Percentiles rank a stretch among this genome's conserved stretches.
Evolutionary conservation across 1,140 invertebrate species (phyloP).

Genomic region (Proctacanthus coquilletti): DNA sequence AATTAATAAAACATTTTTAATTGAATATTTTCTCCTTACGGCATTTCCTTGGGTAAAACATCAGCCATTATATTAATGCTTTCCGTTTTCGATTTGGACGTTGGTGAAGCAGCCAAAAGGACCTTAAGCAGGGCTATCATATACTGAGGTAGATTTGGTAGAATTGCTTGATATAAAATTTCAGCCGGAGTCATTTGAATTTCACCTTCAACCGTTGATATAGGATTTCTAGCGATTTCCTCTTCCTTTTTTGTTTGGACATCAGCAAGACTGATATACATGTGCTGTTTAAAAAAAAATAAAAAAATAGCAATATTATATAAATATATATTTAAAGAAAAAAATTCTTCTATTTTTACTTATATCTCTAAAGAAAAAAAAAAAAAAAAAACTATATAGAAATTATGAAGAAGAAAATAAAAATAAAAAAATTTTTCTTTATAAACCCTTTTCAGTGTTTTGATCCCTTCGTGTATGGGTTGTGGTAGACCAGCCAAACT

Average conservation of each 20-base stretch:
- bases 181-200: constrained; percentile 68
- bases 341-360: constrained; percentile 2
- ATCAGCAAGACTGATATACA: constrained; percentile 71
- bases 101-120: constrained; percentile 89
- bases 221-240: constrained; percentile 60
- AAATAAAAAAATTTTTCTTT: constrained; percentile 1
- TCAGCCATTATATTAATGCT: constrained; percentile 98
- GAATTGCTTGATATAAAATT: constrained; percentile 77
- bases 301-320: neutral
- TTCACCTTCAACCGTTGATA: constrained; percentile 57
- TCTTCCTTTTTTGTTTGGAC: constrained; percentile 71
- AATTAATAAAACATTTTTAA: constrained; percentile 6
- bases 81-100: constrained; percentile 94
- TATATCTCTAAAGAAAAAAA: constrained; percentile 5
- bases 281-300: constrained; percentile 43
- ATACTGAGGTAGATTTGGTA: constrained; percentile 88
- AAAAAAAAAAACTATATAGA: neutral
- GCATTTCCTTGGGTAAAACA: constrained; percentile 92
- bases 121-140: constrained; percentile 97
- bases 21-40: constrained; percentile 34
- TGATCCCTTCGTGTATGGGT: constrained; percentile 88
- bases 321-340: no score
- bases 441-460: constrained; percentile 61
- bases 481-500: constrained; percentile 84
- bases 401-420: constrained; percentile 1